These are phyloP conservation scores for Drosophila nr. perissopoda DNA, from an alignment of 2,888 invertebrate species.

Conservation along the genomic window DNA sequence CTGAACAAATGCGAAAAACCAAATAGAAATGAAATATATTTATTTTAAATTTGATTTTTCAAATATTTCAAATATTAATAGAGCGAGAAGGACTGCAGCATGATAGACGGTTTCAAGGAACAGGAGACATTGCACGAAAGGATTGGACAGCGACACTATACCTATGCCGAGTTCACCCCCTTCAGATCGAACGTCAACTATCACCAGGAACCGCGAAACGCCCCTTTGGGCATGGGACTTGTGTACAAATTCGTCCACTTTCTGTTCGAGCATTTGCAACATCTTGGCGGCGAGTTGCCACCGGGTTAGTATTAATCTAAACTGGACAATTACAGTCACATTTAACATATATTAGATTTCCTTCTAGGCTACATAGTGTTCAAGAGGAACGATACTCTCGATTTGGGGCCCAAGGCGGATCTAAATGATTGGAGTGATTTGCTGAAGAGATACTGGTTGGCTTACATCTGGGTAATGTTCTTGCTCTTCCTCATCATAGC, in stretches of 20 bases:
- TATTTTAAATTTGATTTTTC: not conserved
- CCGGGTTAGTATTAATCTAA: not conserved
- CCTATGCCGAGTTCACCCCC: not conserved
- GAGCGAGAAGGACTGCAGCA: not conserved
- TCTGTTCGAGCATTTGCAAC: not conserved
- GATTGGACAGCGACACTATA: not conserved
- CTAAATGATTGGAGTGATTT: slow-evolving; percentile 86
- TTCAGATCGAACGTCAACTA: not conserved
- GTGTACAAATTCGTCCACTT: not conserved
- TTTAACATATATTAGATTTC: not conserved
- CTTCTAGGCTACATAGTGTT: slow-evolving; percentile 80
- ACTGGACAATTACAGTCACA: not conserved
- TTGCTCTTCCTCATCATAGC: slow-evolving; percentile 89
- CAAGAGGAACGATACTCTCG: slow-evolving; percentile 65
- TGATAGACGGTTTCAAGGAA: not conserved
- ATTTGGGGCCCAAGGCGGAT: slow-evolving; percentile 78
- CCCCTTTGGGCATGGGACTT: not conserved
- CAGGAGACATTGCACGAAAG: not conserved
- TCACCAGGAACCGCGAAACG: not conserved
- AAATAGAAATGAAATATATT: not conserved
- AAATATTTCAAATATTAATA: not conserved
- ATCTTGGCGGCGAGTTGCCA: not conserved
- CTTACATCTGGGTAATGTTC: slow-evolving; percentile 87
- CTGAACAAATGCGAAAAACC: not conserved
- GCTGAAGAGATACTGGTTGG: slow-evolving; percentile 86